Evolutionary conservation across 2,888 invertebrate genomes (phyloP), one percentile per base, ranked within the genome.

Genomic region (Scaptomyza flava): DNA sequence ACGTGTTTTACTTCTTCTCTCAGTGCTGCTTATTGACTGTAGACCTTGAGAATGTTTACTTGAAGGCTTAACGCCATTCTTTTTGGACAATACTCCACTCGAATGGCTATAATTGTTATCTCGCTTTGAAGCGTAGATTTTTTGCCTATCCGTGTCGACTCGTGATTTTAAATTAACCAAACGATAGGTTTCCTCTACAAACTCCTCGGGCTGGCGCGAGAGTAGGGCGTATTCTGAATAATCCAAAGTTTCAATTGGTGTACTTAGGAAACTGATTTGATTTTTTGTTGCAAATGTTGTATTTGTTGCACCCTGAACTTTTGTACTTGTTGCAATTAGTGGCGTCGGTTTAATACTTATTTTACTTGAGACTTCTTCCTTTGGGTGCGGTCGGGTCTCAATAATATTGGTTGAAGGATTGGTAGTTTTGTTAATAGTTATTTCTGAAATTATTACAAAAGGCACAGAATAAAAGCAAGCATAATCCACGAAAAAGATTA

Each of bases 41-140:
- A 97, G 92, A 9, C 96, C 95, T 92, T 97, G 97, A 3, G 97
- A 97, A 91, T 97, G 97, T 92, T 97, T 97, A 41, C 96, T 96
- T 51, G 96, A 95, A 84, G 97, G 96, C 89, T 95, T 96, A 4
- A 97, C 97, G 30, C 97, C 96, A 54, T 97, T 93, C 84, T 96
- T 96, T 6, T 50, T 50, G n/a, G 97, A 96, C 0, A 97, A 96
- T 59, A 97, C 92, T 6, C 97, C 97, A 1, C 96, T 94, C 0
- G 96, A 96, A 90, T 95, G 95, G 31, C 94, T 94, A 64, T 95
- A 96, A 90, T 95, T 95, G 30, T 94, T 94, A 62, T 95, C 80
- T 56, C 86, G 93, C 2, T 93, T 93, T 81, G 93, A 93, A 48
- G 90, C 93, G 6, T 90, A 91, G 72, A 91, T 92, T 57, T 46